phyloP scores from a whole-genome alignment of 2,888 invertebrate genomes.

The Athalia rosae region DNA sequence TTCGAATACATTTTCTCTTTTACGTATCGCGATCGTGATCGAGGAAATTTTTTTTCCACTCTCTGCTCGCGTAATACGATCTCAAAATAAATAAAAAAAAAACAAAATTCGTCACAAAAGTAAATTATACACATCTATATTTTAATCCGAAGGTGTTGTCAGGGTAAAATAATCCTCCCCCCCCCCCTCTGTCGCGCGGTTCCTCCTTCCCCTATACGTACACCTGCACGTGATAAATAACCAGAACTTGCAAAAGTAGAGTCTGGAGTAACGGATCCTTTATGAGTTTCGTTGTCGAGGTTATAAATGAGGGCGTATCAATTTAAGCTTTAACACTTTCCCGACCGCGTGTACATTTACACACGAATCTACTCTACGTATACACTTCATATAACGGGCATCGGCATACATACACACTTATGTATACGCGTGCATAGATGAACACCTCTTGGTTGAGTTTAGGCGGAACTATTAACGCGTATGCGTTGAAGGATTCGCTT shows the following conservation, averaged over 20 bases:
- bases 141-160: too few species aligned
- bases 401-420: background rate
- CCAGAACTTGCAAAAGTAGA: background rate
- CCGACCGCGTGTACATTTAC: background rate
- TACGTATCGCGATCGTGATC: too few species aligned
- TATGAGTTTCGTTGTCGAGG: slow-evolving; percentile 26
- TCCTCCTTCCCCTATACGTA: too few species aligned
- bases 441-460: background rate
- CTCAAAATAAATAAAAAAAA: too few species aligned
- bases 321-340: background rate
- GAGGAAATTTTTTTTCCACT: too few species aligned
- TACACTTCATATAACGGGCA: background rate
- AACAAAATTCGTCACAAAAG: too few species aligned
- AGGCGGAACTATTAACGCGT: too few species aligned
- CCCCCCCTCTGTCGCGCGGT: too few species aligned
- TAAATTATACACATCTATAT: too few species aligned
- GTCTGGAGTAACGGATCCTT: background rate
- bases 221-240: slow-evolving; percentile 12
- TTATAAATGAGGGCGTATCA: slow-evolving; percentile 33
- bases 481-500: slow-evolving; percentile 7
- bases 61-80: too few species aligned
- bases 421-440: background rate
- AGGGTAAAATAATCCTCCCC: too few species aligned
- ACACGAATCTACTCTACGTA: background rate
- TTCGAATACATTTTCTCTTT: too few species aligned